phyloP scores from a whole-genome alignment of 2,113 vertebrate genomes.

The Odocoileus virginianus region DNA sequence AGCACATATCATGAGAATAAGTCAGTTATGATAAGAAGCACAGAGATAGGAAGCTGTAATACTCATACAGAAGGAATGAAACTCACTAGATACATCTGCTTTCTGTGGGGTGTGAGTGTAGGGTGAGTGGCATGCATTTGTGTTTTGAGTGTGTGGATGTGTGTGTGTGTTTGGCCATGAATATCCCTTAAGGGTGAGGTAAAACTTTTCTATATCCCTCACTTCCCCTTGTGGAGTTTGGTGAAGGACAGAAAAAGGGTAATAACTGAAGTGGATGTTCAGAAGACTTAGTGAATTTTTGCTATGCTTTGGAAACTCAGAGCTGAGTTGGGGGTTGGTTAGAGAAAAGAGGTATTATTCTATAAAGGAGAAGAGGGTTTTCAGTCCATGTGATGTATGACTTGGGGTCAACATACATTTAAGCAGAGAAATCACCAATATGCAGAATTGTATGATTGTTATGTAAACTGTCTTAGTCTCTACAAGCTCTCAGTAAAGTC shows the following conservation, averaged over 20 bases:
- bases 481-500: background rate
- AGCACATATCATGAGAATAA: background rate
- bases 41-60: background rate
- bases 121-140: background rate
- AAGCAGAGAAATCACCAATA: background rate
- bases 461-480: background rate
- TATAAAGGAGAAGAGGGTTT: background rate
- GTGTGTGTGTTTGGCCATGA: background rate
- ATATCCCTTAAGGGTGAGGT: background rate
- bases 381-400: background rate
- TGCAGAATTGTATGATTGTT: background rate
- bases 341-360: background rate
- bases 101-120: background rate
- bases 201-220: background rate
- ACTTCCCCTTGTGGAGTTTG: background rate
- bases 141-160: background rate
- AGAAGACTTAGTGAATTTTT: background rate
- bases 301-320: background rate
- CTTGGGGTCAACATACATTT: background rate
- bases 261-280: background rate
- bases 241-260: background rate
- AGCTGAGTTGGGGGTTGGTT: background rate
- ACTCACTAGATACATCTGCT: background rate
- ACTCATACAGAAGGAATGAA: background rate
- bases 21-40: background rate